Percentiles rank a stretch among this genome's conserved stretches.
Evolutionary conservation across 2,797 vertebrate genomes (phyloP).

Genomic region (Synanceia verrucosa): DNA sequence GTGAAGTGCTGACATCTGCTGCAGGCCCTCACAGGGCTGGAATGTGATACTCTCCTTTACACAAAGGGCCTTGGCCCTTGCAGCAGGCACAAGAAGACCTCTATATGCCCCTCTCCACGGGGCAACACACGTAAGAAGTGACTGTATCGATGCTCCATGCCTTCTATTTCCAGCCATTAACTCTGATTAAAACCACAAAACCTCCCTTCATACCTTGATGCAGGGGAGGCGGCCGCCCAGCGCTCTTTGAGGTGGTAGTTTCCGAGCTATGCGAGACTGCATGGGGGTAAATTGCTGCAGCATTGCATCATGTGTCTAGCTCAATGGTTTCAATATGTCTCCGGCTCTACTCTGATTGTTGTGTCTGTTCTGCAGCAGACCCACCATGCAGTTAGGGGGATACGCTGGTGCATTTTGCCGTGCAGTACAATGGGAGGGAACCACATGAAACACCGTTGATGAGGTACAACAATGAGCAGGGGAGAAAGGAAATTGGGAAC

Average conservation of each 20-base stretch:
- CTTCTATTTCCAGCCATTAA: conserved; percentile 60
- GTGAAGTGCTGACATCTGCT: conserved; percentile 87
- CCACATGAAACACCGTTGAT: conserved; percentile 81
- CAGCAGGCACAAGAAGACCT: conserved; percentile 71
- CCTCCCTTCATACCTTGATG: conserved; percentile 59
- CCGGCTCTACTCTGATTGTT: conserved; percentile 76
- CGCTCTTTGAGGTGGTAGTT: conserved; percentile 64
- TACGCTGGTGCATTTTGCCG: conserved; percentile 59
- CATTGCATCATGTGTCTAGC: conserved; percentile 83
- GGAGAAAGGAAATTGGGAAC: conserved; percentile 80
- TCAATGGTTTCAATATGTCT: conserved; percentile 84
- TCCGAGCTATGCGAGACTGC: conserved; percentile 57
- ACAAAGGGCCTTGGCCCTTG: conserved; percentile 77
- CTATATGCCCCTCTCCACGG: conserved; percentile 61
- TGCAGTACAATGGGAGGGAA: conserved; percentile 77
- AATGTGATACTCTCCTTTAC: conserved; percentile 84
- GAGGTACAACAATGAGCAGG: conserved; percentile 74
- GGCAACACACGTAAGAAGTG: conserved; percentile 64
- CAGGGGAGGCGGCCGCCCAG: conserved; percentile 38
- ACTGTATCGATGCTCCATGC: conserved; percentile 47
- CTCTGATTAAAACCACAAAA: conserved; percentile 72
- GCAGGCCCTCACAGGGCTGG: conserved; percentile 79
- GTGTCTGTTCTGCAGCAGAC: conserved; percentile 76
- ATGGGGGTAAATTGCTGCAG: conserved; percentile 74
- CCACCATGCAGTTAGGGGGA: conserved; percentile 44